Percentiles rank a stretch among this genome's conserved stretches.
These are phyloP conservation scores for Colaptes auratus DNA, from an alignment of 2,113 vertebrate genomes.

Conservation along the genomic window DNA sequence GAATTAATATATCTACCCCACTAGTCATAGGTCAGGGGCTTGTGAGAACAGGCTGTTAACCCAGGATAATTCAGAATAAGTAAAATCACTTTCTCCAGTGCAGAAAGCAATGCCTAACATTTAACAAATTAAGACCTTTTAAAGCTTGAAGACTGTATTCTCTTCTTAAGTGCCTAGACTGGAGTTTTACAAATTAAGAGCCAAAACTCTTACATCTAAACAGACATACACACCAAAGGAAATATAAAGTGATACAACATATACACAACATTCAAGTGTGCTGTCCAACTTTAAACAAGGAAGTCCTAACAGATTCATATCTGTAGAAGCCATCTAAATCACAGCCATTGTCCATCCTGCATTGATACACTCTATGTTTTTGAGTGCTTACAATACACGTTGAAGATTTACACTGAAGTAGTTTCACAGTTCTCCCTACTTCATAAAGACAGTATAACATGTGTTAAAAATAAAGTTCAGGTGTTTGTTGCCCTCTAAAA, in stretches of 20 bases:
- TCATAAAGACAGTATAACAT: neutral
- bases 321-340: neutral
- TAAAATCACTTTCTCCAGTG: neutral
- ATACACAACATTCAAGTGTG: neutral
- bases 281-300: neutral
- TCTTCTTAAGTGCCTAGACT: neutral
- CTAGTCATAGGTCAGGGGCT: neutral
- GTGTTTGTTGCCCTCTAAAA: neutral
- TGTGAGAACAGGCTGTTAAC: too few relatives aligned
- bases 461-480: neutral
- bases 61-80: too few relatives aligned
- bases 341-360: neutral
- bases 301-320: neutral
- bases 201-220: neutral
- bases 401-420: neutral
- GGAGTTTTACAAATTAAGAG: neutral
- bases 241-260: neutral
- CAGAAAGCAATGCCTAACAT: neutral
- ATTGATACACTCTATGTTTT: neutral
- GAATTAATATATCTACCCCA: neutral
- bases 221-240: neutral
- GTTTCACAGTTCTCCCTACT: neutral
- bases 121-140: neutral
- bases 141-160: neutral
- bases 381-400: neutral